Percentiles rank a stretch among this genome's conserved stretches.
These are phyloP conservation scores for Protomyctophum bolini DNA, from an alignment of 2,113 vertebrate genomes.

Conservation along the genomic window DNA sequence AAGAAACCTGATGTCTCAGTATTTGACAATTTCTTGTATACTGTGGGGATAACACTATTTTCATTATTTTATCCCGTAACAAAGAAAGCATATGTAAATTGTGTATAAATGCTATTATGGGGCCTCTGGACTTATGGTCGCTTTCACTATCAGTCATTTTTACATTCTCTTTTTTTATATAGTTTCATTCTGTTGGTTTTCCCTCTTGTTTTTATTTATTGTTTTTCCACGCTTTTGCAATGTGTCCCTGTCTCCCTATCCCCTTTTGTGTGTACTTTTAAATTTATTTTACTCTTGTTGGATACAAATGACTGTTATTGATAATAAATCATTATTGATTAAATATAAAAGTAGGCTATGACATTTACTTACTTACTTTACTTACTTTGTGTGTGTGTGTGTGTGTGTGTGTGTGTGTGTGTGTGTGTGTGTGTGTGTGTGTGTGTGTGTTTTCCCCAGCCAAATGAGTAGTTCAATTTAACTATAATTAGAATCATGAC, in stretches of 20 bases:
- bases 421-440: too few relatives aligned
- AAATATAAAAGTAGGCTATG: conserved; percentile 24
- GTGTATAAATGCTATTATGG: conserved; percentile 29
- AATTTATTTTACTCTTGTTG: conserved; percentile 52
- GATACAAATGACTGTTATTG: conserved; percentile 39
- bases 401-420: too few relatives aligned
- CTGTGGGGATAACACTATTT: conserved; percentile 29
- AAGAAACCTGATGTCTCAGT: neutral
- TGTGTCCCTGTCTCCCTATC: neutral
- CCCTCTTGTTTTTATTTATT: conserved; percentile 57
- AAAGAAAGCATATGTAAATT: conserved; percentile 38
- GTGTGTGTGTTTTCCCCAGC: too few relatives aligned
- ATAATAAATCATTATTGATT: conserved; percentile 66
- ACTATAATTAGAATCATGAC: too few relatives aligned
- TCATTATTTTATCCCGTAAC: conserved; percentile 6
- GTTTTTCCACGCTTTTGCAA: conserved; percentile 22
- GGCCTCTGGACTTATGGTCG: neutral
- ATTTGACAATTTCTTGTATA: conserved; percentile 27
- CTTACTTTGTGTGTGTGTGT: too few relatives aligned
- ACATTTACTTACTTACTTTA: neutral
- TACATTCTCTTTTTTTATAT: conserved; percentile 30
- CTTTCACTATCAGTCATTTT: conserved; percentile 31
- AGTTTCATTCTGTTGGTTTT: conserved; percentile 10
- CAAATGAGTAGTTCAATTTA: too few relatives aligned
- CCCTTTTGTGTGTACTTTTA: conserved; percentile 46